Evolutionary conservation across 2,113 vertebrate species (phyloP).

Genomic region (Scomber scombrus): DNA sequence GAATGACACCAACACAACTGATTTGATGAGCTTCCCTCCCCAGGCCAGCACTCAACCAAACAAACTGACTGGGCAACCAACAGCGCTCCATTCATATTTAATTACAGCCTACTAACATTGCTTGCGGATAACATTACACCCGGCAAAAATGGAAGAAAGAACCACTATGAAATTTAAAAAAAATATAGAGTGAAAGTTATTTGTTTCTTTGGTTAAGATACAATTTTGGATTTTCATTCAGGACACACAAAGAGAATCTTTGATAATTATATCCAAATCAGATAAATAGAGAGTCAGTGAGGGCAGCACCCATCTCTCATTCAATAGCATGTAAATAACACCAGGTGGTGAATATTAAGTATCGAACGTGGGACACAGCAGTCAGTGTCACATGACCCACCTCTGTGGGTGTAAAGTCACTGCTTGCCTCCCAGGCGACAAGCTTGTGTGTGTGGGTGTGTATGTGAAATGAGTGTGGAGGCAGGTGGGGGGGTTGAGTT

Average conservation of each 20-base stretch:
- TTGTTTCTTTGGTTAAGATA: not conserved
- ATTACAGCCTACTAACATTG: constrained; percentile 82
- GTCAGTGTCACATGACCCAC: constrained; percentile 75
- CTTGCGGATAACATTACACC: constrained; percentile 79
- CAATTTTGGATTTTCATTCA: not conserved
- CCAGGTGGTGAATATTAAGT: constrained; percentile 84
- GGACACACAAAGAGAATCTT: constrained; percentile 5
- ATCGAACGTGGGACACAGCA: constrained; percentile 76
- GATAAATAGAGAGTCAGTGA: constrained; percentile 34
- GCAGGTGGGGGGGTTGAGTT: constrained; percentile 33
- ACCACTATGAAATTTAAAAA: constrained; percentile 34
- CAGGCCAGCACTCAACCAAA: constrained; percentile 77
- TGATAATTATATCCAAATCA: constrained; percentile 46
- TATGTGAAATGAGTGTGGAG: constrained; percentile 29
- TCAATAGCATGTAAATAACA: constrained; percentile 84
- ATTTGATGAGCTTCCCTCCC: constrained; percentile 83
- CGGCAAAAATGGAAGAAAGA: constrained; percentile 50
- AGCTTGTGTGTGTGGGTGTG: constrained; percentile 44
- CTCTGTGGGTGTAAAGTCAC: constrained; percentile 76
- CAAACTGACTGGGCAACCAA: constrained; percentile 83
- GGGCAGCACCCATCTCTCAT: constrained; percentile 55
- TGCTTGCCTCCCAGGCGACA: constrained; percentile 64
- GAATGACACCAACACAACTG: constrained; percentile 79
- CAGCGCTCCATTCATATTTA: constrained; percentile 87
- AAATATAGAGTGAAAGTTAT: not conserved